phyloP scores from a whole-genome alignment of 2,797 vertebrate species.

The Eutrigla gurnardus region DNA sequence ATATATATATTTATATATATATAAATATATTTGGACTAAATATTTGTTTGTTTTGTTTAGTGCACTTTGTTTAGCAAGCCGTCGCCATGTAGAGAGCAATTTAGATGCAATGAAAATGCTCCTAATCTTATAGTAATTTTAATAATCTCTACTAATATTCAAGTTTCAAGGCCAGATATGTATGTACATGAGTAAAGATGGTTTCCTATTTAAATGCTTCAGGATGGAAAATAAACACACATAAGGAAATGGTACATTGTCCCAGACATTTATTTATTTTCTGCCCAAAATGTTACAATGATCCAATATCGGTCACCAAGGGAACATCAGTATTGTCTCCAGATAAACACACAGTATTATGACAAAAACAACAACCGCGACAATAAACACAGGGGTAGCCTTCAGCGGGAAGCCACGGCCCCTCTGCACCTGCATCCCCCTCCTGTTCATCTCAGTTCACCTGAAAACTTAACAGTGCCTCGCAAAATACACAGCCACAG shows the following conservation, averaged over 20 bases:
- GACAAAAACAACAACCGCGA: conserved; percentile 70
- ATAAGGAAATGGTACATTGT: conserved; percentile 16
- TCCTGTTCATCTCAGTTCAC: conserved; percentile 73
- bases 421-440: conserved; percentile 59
- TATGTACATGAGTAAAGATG: conserved; percentile 3
- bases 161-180: background rate
- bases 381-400: conserved; percentile 67
- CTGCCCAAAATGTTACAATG: conserved; percentile 17
- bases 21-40: background rate
- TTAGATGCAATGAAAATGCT: background rate
- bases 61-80: background rate
- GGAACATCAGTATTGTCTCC: conserved; percentile 76
- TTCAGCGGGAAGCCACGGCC: conserved; percentile 58
- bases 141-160: background rate
- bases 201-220: conserved; percentile 5
- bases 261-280: conserved; percentile 55
- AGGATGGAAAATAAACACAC: conserved; percentile 20
- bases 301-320: conserved; percentile 67
- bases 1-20: background rate
- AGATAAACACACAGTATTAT: conserved; percentile 80
- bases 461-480: conserved; percentile 56
- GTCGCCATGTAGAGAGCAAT: background rate
- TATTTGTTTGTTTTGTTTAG: background rate
- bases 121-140: background rate
- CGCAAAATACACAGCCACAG: conserved; percentile 44